Evolutionary conservation across 2,888 invertebrate genomes (phyloP).

Genomic region (Esperia sulphurella): DNA sequence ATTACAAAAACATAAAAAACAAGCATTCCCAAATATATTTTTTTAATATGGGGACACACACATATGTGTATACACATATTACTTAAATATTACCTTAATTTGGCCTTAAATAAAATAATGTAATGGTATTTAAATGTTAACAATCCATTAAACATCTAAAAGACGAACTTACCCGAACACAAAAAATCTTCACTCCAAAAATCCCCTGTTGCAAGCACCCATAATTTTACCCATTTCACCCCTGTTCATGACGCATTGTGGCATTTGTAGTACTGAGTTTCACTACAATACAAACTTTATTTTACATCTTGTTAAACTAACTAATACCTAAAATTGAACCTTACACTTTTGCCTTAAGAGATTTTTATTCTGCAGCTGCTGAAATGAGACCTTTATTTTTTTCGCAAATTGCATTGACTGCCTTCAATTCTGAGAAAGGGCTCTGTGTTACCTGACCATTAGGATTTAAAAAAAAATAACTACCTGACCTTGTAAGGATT

Average conservation of each 20-base stretch:
- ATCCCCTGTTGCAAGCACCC: constrained; percentile 9
- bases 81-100: neutral
- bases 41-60: no score
- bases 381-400: constrained; percentile 14
- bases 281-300: constrained; percentile 1
- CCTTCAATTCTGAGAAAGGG: constrained; percentile 44
- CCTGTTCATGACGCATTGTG: constrained; percentile 17
- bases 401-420: constrained; percentile 34
- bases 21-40: no score
- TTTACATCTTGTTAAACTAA: neutral
- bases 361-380: constrained; percentile 4
- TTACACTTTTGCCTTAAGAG: constrained; percentile 24
- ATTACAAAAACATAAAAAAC: no score
- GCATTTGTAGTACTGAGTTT: constrained; percentile 17
- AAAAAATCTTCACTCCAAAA: constrained; percentile 18
- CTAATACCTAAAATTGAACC: constrained; percentile 21
- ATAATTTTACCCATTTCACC: constrained; percentile 27
- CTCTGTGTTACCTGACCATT: constrained; percentile 42
- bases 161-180: constrained; percentile 21
- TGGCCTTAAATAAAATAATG: constrained; percentile 5
- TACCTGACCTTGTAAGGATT: constrained; percentile 47
- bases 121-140: constrained; percentile 23
- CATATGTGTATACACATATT: no score
- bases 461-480: constrained; percentile 47
- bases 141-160: constrained; percentile 27